Conservation (phyloP, 2,888 invertebrate species). For the Diogma glabrata region DNA sequence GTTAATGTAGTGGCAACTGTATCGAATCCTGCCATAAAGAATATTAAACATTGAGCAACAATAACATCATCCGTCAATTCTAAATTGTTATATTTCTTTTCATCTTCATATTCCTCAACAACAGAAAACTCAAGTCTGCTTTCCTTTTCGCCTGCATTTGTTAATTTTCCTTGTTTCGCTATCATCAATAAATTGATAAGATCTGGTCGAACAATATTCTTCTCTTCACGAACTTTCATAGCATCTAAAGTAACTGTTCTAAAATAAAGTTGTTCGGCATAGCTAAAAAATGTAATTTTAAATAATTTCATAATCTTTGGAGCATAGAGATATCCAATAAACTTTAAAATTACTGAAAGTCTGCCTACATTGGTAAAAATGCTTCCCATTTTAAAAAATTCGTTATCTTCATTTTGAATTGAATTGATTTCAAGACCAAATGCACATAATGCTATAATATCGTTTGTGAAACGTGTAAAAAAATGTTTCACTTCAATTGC, state of each 20-base stretch:
- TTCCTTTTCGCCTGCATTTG: constrained; percentile 20
- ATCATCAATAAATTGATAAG: constrained; percentile 44
- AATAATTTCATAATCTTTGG: constrained; percentile 18
- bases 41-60: constrained; percentile 42
- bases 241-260: constrained; percentile 32
- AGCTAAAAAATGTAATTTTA: constrained; percentile 21
- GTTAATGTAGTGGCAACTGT: constrained; percentile 32
- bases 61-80: constrained; percentile 41
- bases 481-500: constrained; percentile 23
- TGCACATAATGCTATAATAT: constrained; percentile 33
- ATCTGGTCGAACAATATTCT: constrained; percentile 40
- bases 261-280: constrained; percentile 30
- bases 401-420: constrained; percentile 37
- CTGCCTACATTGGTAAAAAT: constrained; percentile 24
- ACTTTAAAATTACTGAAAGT: not conserved
- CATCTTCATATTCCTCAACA: constrained; percentile 16
- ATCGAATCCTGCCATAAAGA: constrained; percentile 44
- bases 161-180: constrained; percentile 33
- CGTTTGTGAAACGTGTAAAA: constrained; percentile 29
- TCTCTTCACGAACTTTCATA: constrained; percentile 37
- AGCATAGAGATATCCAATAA: not conserved
- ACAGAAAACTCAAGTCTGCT: constrained; percentile 17
- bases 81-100: constrained; percentile 12
- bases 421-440: constrained; percentile 42
- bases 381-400: constrained; percentile 42